A percentile compares a stretch with the other conserved stretches of the same genome.
These are phyloP conservation scores for Drosophila truncata DNA, from an alignment of 1,140 invertebrate genomes.

Conservation along the genomic window DNA sequence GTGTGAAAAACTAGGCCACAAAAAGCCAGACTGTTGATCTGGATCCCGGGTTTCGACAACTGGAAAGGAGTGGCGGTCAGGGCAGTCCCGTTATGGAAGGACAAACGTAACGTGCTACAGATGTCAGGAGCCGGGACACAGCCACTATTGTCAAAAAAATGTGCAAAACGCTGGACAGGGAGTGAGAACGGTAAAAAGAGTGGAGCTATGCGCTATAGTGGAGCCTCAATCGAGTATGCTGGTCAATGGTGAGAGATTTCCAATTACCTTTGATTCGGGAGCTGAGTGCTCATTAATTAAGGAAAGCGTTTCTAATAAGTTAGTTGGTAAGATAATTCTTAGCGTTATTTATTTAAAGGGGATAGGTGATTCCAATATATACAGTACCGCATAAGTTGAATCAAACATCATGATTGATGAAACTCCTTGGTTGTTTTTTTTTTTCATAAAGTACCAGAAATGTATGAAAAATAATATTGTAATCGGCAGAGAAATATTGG, in stretches of 20 bases:
- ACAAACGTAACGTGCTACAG: not conserved
- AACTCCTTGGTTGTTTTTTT: not conserved
- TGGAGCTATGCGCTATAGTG: not conserved
- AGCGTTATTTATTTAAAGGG: not conserved
- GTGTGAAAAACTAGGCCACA: too few relatives aligned
- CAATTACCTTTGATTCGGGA: not conserved
- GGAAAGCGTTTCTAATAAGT: not conserved
- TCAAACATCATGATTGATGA: not conserved
- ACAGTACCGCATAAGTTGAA: not conserved
- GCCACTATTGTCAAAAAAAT: not conserved
- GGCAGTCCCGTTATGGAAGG: not conserved
- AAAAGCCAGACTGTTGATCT: too few relatives aligned
- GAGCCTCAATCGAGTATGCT: not conserved
- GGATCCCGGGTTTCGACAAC: too few relatives aligned
- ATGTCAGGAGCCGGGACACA: not conserved
- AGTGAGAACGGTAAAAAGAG: not conserved
- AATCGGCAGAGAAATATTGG: not conserved
- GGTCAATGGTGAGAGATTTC: not conserved
- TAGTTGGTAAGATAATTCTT: conserved; percentile 5
- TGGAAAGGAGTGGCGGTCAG: too few relatives aligned
- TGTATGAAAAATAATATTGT: conserved; percentile 5
- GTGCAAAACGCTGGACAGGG: not conserved
- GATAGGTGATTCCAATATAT: conserved; percentile 4
- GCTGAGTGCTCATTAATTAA: conserved; percentile 3
- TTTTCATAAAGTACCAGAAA: not conserved